Evolutionary conservation across 2,888 invertebrate species (phyloP).

Genomic region (Eumerus sabulonum): DNA sequence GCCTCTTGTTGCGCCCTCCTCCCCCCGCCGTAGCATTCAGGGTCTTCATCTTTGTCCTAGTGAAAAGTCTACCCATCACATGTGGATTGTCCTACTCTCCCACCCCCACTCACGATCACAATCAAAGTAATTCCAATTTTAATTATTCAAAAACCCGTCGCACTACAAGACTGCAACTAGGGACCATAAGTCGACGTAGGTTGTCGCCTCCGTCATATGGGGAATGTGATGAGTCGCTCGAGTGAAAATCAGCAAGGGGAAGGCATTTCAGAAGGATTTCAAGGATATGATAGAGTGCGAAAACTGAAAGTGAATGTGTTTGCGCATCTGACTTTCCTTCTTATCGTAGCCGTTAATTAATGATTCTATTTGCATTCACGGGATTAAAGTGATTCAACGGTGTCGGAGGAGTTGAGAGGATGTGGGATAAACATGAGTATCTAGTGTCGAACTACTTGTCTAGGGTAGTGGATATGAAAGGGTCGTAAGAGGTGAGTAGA

Average conservation of each 20-base stretch:
- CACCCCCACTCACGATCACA: constrained; percentile 36
- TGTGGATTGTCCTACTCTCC: no score
- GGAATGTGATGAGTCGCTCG: background rate
- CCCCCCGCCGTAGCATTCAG: background rate
- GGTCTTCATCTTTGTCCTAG: constrained; percentile 26
- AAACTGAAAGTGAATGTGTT: constrained; percentile 37
- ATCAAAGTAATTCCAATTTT: constrained; percentile 60
- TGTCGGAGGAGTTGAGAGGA: background rate
- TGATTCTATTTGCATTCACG: constrained; percentile 40
- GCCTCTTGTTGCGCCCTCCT: constrained; percentile 44
- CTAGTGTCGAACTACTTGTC: background rate
- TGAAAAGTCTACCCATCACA: constrained; percentile 16
- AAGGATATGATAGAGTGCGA: constrained; percentile 34
- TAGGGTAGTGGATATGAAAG: no score
- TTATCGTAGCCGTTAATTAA: constrained; percentile 40
- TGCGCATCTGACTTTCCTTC: constrained; percentile 30
- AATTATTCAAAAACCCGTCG: constrained; percentile 62
- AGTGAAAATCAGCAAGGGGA: background rate
- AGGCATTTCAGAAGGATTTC: background rate
- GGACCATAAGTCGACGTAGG: constrained; percentile 13
- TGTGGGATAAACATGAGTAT: background rate
- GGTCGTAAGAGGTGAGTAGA: background rate
- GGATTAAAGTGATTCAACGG: constrained; percentile 13
- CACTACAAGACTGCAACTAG: constrained; percentile 39
- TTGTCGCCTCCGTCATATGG: background rate